Percentiles rank a stretch among this genome's conserved stretches.
phyloP scores from a whole-genome alignment of 2,797 vertebrate species.

The Muscicapa comitata region DNA sequence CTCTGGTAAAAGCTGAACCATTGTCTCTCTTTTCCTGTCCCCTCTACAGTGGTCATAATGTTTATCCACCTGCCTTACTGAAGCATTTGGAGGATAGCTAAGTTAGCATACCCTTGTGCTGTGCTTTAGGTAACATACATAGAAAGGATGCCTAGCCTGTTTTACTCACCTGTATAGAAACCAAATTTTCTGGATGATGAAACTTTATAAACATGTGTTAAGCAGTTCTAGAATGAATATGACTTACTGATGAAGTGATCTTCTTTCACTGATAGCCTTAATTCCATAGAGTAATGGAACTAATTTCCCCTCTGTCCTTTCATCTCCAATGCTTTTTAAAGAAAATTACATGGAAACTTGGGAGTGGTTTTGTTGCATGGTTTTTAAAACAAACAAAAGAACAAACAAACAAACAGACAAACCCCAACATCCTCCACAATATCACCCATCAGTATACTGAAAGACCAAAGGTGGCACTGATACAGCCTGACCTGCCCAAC shows the following conservation, averaged over 20 bases:
- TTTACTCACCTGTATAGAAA: not conserved
- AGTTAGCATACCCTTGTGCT: not conserved
- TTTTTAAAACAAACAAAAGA: not conserved
- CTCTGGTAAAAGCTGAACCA: not conserved
- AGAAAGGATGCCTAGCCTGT: not conserved
- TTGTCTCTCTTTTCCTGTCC: not conserved
- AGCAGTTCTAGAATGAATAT: not conserved
- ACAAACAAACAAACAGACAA: not conserved
- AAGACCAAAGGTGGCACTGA: not conserved
- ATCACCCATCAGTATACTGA: not conserved
- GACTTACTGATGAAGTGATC: not conserved
- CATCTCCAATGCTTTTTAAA: not conserved
- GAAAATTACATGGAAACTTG: not conserved
- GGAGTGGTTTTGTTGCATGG: not conserved
- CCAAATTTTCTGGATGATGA: not conserved
- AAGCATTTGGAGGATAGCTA: not conserved
- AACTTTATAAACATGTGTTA: not conserved
- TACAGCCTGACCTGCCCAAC: not conserved
- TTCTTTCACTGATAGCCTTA: not conserved
- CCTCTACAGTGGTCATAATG: not conserved
- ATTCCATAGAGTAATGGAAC: not conserved
- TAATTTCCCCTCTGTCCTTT: not conserved
- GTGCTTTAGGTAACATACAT: not conserved
- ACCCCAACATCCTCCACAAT: not conserved
- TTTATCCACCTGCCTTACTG: not conserved